A percentile compares a stretch with the other conserved stretches of the same genome.
Conservation (phyloP, 2,797 vertebrate genomes). For the Podarcis lilfordi region DNA sequence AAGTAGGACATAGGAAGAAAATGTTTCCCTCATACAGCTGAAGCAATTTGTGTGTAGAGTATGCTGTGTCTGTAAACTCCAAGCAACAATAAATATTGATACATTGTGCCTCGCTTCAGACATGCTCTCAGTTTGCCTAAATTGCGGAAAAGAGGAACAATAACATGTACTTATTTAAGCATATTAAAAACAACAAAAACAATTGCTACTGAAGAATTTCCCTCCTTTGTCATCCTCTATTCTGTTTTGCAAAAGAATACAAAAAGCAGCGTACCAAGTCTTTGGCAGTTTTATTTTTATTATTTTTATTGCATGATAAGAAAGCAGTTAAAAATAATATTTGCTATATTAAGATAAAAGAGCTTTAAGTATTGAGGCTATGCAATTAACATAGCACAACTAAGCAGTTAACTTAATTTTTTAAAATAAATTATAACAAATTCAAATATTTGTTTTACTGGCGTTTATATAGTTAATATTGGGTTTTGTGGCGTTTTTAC, state of each 20-base stretch:
- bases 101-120: conserved; percentile 47
- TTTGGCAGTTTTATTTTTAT: neutral
- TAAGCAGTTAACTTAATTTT: conserved; percentile 49
- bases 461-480: conserved; percentile 2
- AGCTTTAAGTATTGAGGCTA: conserved; percentile 28
- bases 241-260: conserved; percentile 32
- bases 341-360: conserved; percentile 24
- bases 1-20: conserved; percentile 30
- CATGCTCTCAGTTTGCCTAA: conserved; percentile 50
- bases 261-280: conserved; percentile 10
- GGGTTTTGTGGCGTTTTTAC: conserved; percentile 35
- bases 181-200: conserved; percentile 16
- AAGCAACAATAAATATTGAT: conserved; percentile 57
- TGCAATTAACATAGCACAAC: neutral
- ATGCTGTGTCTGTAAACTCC: conserved; percentile 49
- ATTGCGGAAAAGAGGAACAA: conserved; percentile 51
- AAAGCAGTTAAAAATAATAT: conserved; percentile 36
- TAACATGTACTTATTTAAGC: conserved; percentile 33
- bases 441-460: conserved; percentile 24
- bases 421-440: conserved; percentile 8
- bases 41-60: conserved; percentile 42
- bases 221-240: conserved; percentile 10
- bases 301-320: conserved; percentile 14
- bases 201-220: conserved; percentile 25
- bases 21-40: conserved; percentile 23